Evolutionary conservation across 1,140 invertebrate genomes (phyloP).

Genomic region (Eupristina koningsbergeri): DNA sequence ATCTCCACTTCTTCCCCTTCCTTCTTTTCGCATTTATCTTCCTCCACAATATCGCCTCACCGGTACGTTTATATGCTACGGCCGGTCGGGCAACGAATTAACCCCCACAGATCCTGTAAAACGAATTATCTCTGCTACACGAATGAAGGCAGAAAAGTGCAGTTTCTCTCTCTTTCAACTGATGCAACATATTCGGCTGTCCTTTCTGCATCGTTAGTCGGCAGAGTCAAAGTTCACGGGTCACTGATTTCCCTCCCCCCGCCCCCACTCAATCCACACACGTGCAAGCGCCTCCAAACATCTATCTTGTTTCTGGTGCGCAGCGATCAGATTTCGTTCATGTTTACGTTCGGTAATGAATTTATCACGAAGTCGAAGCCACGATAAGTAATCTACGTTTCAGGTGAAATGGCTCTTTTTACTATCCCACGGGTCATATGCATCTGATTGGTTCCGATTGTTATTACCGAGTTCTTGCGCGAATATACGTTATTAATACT

Average conservation of each 20-base stretch:
- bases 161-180: constrained; percentile 41
- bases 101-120: constrained; percentile 21
- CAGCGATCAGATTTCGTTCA: not conserved
- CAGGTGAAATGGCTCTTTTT: constrained; percentile 1
- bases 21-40: not conserved
- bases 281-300: not conserved
- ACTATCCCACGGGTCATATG: not conserved
- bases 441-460: not conserved
- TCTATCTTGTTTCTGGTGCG: not conserved
- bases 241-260: not conserved
- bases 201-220: constrained; percentile 34
- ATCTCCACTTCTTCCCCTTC: not conserved
- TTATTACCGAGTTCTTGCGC: not conserved
- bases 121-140: constrained; percentile 28
- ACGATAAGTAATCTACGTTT: not conserved
- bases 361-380: constrained; percentile 9
- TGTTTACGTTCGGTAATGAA: constrained; percentile 30
- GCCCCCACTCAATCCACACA: not conserved
- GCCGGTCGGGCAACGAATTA: constrained; percentile 18
- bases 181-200: not conserved
- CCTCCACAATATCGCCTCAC: not conserved
- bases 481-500: not conserved
- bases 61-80: constrained; percentile 12
- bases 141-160: not conserved
- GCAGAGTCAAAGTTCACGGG: constrained; percentile 27